Base-by-base conservation (phyloP, 2,888 invertebrate genomes). In the Eupeodes latifasciatus region DNA sequence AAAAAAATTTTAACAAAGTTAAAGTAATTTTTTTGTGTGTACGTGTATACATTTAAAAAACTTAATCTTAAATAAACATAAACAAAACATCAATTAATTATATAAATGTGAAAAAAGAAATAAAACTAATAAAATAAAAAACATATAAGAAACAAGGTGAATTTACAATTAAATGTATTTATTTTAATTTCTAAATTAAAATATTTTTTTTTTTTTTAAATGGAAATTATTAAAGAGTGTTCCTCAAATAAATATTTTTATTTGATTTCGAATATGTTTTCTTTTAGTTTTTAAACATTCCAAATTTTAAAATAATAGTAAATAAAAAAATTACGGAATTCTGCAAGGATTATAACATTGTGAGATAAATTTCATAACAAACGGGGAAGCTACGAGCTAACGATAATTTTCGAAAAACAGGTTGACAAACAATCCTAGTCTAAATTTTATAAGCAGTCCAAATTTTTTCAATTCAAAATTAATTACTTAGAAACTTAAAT, bases 21-120 rank as follows among this genome's bases (percentile, higher is more conserved):
- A 44, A 61, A 34, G 6, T 64, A 55, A 59, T 55, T 66, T 1
- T 27, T 36, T 51, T 82, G 66, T 80, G 36, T 80, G 67, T 80
- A 51, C 75, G 82, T 86, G 74, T 79, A 40, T 40, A 79, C 19
- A 79, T 83, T 75, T 71, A 79, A 86, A 78, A 27, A 62, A 40
- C 6, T 71, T 67, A 72, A 74, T 77, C 61, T 57, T 66, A 55
- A 55, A 69, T 53, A 9, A 7, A 16, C 40, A 71, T 49, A 9
- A 47, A 4, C 5, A 59, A n/a, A 49, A 74, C 49, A 61, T 53
- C 55, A 71, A 71, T 69, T 53, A 40, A 40, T 40, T 40, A 40
- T 40, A 40, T 40, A 40, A 40, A 16, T 55, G 16, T 55, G 55
- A 55, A 55, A 55, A 66, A 11, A 19, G 3, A 62, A 44, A 47